Evolutionary conservation across 1,140 invertebrate genomes (phyloP).

Genomic region (Rhizoglyphus robini): DNA sequence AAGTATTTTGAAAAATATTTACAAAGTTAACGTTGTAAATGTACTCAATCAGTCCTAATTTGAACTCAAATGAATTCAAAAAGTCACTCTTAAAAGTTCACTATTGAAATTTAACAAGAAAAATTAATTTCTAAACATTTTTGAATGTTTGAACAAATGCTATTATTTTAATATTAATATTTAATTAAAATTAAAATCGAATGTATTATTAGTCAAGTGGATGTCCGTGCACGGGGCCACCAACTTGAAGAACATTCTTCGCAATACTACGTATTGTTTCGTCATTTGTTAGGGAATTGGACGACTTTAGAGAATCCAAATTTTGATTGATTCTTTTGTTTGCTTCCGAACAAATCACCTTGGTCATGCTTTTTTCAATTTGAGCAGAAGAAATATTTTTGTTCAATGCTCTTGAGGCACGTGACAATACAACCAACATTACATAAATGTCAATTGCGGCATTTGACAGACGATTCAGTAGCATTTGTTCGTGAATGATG

Average conservation of each 20-base stretch:
- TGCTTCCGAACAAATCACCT: too few relatives aligned
- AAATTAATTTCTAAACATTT: too few relatives aligned
- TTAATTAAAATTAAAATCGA: too few relatives aligned
- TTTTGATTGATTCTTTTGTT: conserved; percentile 51
- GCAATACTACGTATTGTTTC: conserved; percentile 53
- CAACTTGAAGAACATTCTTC: conserved; percentile 50
- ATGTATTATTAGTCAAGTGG: conserved; percentile 48
- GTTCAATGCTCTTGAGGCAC: conserved; percentile 53
- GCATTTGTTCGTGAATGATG: conserved; percentile 66
- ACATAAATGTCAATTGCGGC: conserved; percentile 61
- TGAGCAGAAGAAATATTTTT: conserved; percentile 31
- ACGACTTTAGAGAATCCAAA: conserved; percentile 44
- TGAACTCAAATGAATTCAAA: too few relatives aligned
- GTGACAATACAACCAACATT: conserved; percentile 60
- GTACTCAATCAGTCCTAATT: too few relatives aligned
- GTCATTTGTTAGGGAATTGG: conserved; percentile 48
- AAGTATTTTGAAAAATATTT: too few relatives aligned
- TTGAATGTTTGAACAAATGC: too few relatives aligned
- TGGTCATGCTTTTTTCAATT: too few relatives aligned
- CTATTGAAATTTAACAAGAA: too few relatives aligned
- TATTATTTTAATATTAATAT: too few relatives aligned
- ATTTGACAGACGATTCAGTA: conserved; percentile 59
- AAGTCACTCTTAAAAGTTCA: too few relatives aligned
- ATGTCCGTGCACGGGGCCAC: conserved; percentile 51
- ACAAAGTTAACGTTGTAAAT: too few relatives aligned